Evolutionary conservation across 1,140 invertebrate species (phyloP), one percentile per base, ranked within the genome.

Genomic region (Thalassaphorura encarpata): DNA sequence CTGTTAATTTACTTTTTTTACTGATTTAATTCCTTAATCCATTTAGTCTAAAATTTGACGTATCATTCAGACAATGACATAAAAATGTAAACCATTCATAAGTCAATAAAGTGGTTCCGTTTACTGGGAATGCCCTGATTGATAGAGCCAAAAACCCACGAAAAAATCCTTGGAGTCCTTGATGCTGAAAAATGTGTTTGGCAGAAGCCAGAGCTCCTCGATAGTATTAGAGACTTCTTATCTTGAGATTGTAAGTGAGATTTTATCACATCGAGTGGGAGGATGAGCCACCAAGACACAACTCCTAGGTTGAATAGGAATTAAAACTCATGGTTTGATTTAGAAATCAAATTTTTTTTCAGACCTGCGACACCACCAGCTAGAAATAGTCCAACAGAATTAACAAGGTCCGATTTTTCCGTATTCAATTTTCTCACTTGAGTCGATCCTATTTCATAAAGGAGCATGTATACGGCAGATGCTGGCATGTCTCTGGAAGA

Each of bases 201-300:
- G 72, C 64, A 67, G 78, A 80, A 61, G 78, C 70, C 3, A 67
- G 58, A 42, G 72, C 73, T 65, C 78, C 72, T 61, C 70, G 69
- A 66, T 81, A 79, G 64, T 70, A n/a, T 66, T 51, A 73, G 71
- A 53, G 72, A 70, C 36, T 66, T 64, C 15, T 73, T 68, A 63
- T 77, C 71, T 54, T 85, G 82, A 1, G 77, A 78, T 70, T 87
- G 85, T 54, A 85, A 77, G 52, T 80, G 69, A 2, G 83, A 83
- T 70, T 88, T 87, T n/a, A 87, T 72, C 13, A 85, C 83, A 69
- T 87, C 85, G 8, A 84, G 71, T 0, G 85, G 85, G 60, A 85
- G 76, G 8, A 83, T 78, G 24, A 77, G 72, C 1, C 78, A 68
- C 84, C 84, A 88, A 0, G 82, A n/a, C n/a, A n/a, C n/a, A n/a